Evolutionary conservation across 2,888 invertebrate species (phyloP).

Genomic region (Euzophera pinguis): DNA sequence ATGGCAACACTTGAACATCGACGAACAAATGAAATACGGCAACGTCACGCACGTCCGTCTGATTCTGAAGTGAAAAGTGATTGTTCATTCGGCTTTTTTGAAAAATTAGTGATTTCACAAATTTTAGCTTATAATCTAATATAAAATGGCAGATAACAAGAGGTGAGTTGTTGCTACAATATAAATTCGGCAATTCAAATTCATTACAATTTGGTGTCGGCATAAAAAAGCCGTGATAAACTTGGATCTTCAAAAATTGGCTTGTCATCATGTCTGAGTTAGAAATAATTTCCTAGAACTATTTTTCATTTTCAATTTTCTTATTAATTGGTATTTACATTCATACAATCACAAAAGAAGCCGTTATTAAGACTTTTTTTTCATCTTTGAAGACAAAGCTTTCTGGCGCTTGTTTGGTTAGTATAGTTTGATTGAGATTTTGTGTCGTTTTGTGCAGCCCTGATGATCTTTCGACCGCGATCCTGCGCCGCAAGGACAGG

Average conservation of each 20-base stretch:
- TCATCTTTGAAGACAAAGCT: not conserved
- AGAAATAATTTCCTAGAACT: conserved; percentile 26
- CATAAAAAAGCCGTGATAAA: not conserved
- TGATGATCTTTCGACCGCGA: conserved; percentile 98
- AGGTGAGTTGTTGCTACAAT: conserved; percentile 52
- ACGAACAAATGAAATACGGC: conserved; percentile 80
- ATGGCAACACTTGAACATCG: conserved; percentile 51
- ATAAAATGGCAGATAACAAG: conserved; percentile 79
- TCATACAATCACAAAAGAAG: not conserved
- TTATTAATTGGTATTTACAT: not conserved
- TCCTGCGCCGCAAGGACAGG: conserved; percentile 97
- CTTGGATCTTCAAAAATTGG: conserved; percentile 62
- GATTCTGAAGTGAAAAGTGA: conserved; percentile 37
- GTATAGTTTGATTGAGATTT: conserved; percentile 19
- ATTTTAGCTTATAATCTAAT: conserved; percentile 48
- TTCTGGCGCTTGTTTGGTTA: conserved; percentile 16
- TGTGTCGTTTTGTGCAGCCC: conserved; percentile 69
- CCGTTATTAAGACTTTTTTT: not conserved
- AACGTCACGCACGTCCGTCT: conserved; percentile 66
- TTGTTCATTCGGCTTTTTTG: conserved; percentile 62
- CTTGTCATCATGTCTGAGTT: conserved; percentile 78
- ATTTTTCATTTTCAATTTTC: conserved; percentile 11
- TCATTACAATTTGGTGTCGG: not conserved
- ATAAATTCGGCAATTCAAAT: not conserved
- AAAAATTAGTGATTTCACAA: conserved; percentile 54